Evolutionary conservation across 2,797 vertebrate genomes (phyloP).

Genomic region (Tolypeutes matacus): DNA sequence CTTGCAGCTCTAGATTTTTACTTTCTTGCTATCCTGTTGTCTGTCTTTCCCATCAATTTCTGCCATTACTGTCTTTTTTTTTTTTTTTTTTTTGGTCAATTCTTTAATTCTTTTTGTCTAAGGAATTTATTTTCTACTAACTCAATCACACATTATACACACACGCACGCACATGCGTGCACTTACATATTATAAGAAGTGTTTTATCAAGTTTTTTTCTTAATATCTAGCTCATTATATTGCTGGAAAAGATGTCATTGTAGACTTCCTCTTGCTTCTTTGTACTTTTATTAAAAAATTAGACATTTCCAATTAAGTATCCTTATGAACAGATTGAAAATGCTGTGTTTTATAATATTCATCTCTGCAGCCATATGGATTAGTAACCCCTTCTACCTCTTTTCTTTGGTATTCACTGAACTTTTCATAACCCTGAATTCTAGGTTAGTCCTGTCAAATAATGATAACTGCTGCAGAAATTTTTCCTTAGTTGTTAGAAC

Average conservation of each 20-base stretch:
- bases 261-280: not conserved
- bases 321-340: not conserved
- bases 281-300: not conserved
- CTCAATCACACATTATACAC: not conserved
- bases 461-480: not conserved
- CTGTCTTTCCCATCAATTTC: not conserved
- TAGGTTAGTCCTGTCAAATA: not conserved
- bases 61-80: not conserved
- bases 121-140: not conserved
- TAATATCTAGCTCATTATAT: not conserved
- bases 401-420: not conserved
- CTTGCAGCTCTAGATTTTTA: not conserved
- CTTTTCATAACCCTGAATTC: not conserved
- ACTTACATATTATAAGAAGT: not conserved
- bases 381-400: not conserved
- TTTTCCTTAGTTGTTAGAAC: not conserved
- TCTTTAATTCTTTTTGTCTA: not conserved
- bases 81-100: too few relatives aligned
- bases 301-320: not conserved
- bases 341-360: not conserved
- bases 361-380: not conserved
- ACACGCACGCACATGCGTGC: not conserved
- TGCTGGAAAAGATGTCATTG: not conserved
- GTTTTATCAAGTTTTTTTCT: not conserved
- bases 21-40: not conserved